A percentile compares a stretch with the other conserved stretches of the same genome.
Conservation (phyloP, 2,113 vertebrate genomes). For the Hirundichthys speculiger region DNA sequence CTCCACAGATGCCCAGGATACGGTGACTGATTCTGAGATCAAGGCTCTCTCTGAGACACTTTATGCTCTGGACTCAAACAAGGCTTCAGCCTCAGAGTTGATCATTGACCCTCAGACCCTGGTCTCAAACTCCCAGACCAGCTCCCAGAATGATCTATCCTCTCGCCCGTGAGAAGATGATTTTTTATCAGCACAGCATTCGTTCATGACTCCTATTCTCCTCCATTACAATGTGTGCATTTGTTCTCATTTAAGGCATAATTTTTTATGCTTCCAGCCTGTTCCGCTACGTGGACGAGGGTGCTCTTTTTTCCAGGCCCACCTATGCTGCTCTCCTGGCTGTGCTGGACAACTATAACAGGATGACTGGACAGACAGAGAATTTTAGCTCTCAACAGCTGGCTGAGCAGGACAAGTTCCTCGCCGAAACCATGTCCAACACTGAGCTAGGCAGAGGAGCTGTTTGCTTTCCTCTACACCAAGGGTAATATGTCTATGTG, state of each 20-base stretch:
- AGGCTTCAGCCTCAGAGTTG: conserved; percentile 81
- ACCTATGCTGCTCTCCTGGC: conserved; percentile 87
- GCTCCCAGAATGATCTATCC: conserved; percentile 75
- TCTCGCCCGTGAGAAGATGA: conserved; percentile 79
- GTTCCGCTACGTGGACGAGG: conserved; percentile 85
- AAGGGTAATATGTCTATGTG: conserved; percentile 80
- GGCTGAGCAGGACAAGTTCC: conserved; percentile 87
- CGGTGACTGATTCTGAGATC: conserved; percentile 82
- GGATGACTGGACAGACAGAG: conserved; percentile 84
- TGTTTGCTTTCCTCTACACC: conserved; percentile 83
- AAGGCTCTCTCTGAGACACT: conserved; percentile 86
- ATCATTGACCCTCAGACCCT: conserved; percentile 83
- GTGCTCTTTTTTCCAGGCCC: conserved; percentile 86
- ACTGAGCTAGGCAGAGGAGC: conserved; percentile 86
- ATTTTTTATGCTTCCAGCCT: conserved; percentile 75
- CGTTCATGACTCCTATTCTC: not conserved
- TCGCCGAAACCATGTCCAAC: conserved; percentile 84
- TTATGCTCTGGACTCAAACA: conserved; percentile 85
- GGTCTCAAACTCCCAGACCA: conserved; percentile 69
- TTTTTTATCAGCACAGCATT: not conserved
- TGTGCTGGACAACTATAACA: conserved; percentile 91
- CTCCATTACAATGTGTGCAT: not conserved
- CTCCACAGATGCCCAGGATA: not conserved
- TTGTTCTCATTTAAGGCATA: not conserved
- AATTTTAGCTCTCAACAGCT: conserved; percentile 81